Conservation (phyloP, 1,140 invertebrate species). For the Heliconius himera region DNA sequence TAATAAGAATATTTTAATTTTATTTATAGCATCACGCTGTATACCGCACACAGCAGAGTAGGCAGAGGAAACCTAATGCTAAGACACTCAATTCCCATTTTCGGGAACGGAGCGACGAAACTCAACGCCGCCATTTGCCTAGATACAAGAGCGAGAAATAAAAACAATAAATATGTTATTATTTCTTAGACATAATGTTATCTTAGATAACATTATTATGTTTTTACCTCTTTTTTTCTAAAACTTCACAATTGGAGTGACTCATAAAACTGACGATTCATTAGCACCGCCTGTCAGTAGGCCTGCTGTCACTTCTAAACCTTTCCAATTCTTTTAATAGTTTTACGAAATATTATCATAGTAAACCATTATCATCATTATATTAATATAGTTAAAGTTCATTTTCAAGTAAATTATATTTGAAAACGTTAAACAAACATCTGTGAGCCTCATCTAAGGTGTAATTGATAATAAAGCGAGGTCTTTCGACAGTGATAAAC, state of each 20-base stretch:
- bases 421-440: not conserved
- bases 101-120: no score
- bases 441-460: not conserved
- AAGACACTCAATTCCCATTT: no score
- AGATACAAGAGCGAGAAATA: no score
- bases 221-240: not conserved
- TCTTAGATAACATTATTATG: not conserved
- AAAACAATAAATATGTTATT: no score
- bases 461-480: not conserved
- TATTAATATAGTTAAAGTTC: not conserved
- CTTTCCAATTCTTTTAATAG: not conserved
- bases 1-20: not conserved
- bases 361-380: not conserved
- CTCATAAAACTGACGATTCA: not conserved
- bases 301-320: not conserved
- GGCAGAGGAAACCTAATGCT: no score
- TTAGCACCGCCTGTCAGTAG: slow-evolving; percentile 10
- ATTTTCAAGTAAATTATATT: not conserved
- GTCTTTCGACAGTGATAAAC: not conserved
- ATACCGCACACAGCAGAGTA: no score
- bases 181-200: no score
- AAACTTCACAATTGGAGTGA: not conserved
- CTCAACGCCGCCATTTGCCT: no score
- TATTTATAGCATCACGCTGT: no score
- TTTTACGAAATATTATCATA: not conserved